A percentile compares a stretch with the other conserved stretches of the same genome.
phyloP scores from a whole-genome alignment of 1,140 invertebrate species.

The Ceratoteleas bidentatus region DNA sequence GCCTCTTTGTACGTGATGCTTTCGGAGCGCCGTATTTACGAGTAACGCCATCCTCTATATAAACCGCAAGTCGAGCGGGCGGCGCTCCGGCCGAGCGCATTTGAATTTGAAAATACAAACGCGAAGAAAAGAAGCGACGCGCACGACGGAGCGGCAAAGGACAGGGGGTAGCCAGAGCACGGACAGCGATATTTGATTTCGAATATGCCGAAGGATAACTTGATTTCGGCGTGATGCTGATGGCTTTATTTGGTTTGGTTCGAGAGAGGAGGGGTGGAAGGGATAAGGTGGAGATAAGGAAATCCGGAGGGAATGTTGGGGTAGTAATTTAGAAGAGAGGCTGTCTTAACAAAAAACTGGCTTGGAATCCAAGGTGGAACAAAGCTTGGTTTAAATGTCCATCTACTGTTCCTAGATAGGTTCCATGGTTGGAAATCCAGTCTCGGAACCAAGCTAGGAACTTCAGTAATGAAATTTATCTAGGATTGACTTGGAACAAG shows the following conservation, averaged over 20 bases:
- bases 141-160: constrained; percentile 63
- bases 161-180: constrained; percentile 5
- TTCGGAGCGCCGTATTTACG: constrained; percentile 80
- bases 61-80: constrained; percentile 43
- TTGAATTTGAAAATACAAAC: constrained; percentile 71
- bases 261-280: too few relatives aligned
- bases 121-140: constrained; percentile 52
- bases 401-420: too few relatives aligned
- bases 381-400: too few relatives aligned
- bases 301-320: not conserved
- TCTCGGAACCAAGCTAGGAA: too few relatives aligned
- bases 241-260: constrained; percentile 44
- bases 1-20: constrained; percentile 80
- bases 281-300: too few relatives aligned
- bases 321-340: constrained; percentile 6
- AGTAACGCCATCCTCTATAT: constrained; percentile 76
- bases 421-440: too few relatives aligned
- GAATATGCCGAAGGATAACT: constrained; percentile 39
- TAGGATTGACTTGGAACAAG: too few relatives aligned
- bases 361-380: too few relatives aligned
- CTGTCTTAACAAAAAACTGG: too few relatives aligned
- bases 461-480: too few relatives aligned
- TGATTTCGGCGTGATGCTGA: constrained; percentile 22
- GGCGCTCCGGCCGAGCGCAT: constrained; percentile 67
- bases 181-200: constrained; percentile 35